Base-by-base conservation (phyloP, 2,113 vertebrate genomes). In the Sciurus niger region DNA sequence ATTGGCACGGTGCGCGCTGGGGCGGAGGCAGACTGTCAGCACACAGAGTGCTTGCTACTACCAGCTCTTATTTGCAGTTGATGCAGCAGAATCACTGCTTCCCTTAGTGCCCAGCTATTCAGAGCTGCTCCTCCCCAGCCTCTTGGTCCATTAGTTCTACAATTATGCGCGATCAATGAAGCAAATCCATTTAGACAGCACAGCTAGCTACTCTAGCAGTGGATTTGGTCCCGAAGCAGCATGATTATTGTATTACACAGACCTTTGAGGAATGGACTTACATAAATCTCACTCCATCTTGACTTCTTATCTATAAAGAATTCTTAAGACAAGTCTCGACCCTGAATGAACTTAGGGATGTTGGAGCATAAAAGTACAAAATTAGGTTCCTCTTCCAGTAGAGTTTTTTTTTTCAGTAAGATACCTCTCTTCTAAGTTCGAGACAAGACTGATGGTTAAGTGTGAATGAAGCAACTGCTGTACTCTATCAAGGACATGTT, bases 131-230 rank as follows among this genome's bases (percentile, higher is more conserved):
- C 40, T 40, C 17, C 18, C 12, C 85, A 12, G 90, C 48, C 90
- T 82, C 72, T 68, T 16, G 1, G 22, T 55, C 80, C 96, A 92
- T 96, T 95, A 97, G 77, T 77, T 60, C 84, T 8, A 32, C 32
- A 16, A 60, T 94, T 74, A 82, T 0, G 13, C 8, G 2, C 10
- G 80, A 94, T 95, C 93, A 53, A 58, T 25, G 0, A 51, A 92
- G 80, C 53, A 68, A 58, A 90, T 85, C 78, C 84, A 88, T 22
- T 88, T 46, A 96, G 94, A 78, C 4, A 17, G 63, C 34, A 14
- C 0, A 11, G 68, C 93, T 40, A 55, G 48, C 73, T 28, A 20
- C 43, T 89, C 90, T 67, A 13, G 6, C 0, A 2, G 79, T 2
- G 17, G 76, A 80, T 28, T 48, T 2, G 51, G 51, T 48, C 30